Evolutionary conservation across 2,113 vertebrate genomes (phyloP).

Genomic region (Chloebia gouldiae): DNA sequence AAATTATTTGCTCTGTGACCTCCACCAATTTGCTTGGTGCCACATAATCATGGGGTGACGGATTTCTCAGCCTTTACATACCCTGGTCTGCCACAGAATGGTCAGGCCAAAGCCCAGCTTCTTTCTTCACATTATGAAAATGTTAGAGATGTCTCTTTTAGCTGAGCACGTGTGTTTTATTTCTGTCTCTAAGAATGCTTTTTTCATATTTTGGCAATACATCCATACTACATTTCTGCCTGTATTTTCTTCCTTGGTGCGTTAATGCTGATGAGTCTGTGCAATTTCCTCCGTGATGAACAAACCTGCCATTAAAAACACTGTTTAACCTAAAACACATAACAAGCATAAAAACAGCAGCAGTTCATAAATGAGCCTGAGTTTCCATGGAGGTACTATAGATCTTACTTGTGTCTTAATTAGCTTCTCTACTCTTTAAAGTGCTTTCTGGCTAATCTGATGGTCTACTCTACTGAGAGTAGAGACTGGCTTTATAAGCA

Average conservation of each 20-base stretch:
- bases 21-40: background rate
- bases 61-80: background rate
- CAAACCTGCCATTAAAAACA: constrained; percentile 59
- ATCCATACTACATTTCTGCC: background rate
- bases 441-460: background rate
- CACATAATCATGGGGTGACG: background rate
- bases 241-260: background rate
- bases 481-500: background rate
- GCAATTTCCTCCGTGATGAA: constrained; percentile 47
- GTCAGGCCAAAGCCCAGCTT: background rate
- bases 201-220: background rate
- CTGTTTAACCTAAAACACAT: constrained; percentile 59
- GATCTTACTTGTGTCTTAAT: constrained; percentile 43
- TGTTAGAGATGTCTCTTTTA: background rate
- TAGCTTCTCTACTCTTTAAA: constrained; percentile 8
- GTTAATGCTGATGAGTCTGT: constrained; percentile 34
- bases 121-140: background rate
- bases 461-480: background rate
- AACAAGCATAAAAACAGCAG: constrained; percentile 55
- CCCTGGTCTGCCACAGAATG: background rate
- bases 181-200: background rate
- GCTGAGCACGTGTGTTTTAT: background rate
- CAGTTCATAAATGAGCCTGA: constrained; percentile 43
- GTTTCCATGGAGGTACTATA: constrained; percentile 59
- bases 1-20: background rate